Evolutionary conservation across 2,113 vertebrate genomes (phyloP).

Genomic region (Epinephelus moara): DNA sequence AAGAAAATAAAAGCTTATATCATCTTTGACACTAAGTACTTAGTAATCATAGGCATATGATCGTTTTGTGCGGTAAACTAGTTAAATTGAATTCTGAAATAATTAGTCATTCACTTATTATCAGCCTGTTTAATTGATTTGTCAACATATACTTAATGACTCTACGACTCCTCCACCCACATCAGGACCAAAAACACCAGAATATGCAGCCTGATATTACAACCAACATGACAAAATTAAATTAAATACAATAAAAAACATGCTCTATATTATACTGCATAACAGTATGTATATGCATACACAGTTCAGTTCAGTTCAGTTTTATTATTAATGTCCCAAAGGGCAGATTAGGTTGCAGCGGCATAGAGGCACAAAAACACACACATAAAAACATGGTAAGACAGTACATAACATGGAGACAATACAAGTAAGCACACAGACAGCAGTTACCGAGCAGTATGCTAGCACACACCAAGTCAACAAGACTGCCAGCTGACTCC

Average conservation of each 20-base stretch:
- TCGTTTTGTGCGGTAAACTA: background rate
- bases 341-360: too few relatives aligned
- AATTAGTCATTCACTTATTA: background rate
- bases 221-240: background rate
- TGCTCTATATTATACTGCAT: too few relatives aligned
- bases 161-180: background rate
- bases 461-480: too few relatives aligned
- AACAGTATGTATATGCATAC: too few relatives aligned
- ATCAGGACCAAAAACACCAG: background rate
- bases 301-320: too few relatives aligned
- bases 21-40: background rate
- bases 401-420: too few relatives aligned
- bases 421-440: too few relatives aligned
- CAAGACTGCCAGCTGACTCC: too few relatives aligned
- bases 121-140: background rate
- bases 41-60: background rate
- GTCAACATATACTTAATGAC: background rate
- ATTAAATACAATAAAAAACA: background rate
- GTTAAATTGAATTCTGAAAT: background rate
- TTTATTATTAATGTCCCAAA: too few relatives aligned
- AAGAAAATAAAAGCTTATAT: background rate
- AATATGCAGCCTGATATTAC: background rate
- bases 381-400: too few relatives aligned
- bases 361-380: too few relatives aligned
- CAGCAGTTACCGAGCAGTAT: too few relatives aligned